Conservation (phyloP, 2,888 invertebrate species). For the Campaea margaritaria region DNA sequence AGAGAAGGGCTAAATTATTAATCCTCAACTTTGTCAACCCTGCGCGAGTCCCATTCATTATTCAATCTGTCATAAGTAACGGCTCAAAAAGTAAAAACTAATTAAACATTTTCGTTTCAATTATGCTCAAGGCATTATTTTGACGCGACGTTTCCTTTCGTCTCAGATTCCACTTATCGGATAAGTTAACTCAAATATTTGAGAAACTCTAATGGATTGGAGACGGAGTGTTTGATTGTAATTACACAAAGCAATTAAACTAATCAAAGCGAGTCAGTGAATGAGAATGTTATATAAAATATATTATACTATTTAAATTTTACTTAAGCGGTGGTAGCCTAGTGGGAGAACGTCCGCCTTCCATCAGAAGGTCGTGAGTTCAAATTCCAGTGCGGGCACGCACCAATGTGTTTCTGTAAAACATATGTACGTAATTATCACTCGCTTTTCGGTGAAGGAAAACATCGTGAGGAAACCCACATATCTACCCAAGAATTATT, state of each 20-base stretch:
- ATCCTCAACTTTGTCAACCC: neutral
- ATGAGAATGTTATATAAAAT: no score
- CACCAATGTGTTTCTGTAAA: no score
- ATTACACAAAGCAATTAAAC: neutral
- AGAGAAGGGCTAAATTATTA: neutral
- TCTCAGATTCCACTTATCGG: conserved; percentile 1
- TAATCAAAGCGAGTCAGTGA: no score
- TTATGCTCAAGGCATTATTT: conserved; percentile 48
- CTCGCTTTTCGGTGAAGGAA: no score
- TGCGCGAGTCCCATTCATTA: conserved; percentile 42
- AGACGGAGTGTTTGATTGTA: neutral
- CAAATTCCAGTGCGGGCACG: no score
- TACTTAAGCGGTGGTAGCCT: no score
- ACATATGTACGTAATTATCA: no score
- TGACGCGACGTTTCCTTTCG: conserved; percentile 9
- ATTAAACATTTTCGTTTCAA: conserved; percentile 49
- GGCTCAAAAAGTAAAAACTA: conserved; percentile 41
- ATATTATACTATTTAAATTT: no score
- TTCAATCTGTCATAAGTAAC: conserved; percentile 44
- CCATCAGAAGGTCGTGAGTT: no score
- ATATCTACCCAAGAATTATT: no score
- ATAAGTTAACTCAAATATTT: conserved; percentile 2
- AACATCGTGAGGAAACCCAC: no score
- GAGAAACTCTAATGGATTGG: conserved; percentile 1
- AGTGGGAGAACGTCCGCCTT: no score